phyloP scores from a whole-genome alignment of 2,888 invertebrate species.

The Coelinius sp. region DNA sequence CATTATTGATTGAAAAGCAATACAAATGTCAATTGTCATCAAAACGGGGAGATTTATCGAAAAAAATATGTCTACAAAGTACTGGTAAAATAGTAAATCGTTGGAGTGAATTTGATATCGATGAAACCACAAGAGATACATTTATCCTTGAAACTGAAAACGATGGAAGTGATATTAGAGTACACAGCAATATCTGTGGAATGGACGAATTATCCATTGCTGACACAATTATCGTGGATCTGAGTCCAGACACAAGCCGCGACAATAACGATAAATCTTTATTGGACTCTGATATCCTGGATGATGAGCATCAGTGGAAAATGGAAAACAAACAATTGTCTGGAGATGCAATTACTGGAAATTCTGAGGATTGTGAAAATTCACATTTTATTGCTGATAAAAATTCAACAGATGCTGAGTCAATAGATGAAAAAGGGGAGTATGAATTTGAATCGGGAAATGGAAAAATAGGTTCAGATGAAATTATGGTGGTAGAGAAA shows the following conservation, averaged over 20 bases:
- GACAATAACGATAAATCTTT: not conserved
- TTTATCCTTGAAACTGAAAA: not conserved
- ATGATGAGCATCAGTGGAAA: not conserved
- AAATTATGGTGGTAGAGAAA: not conserved
- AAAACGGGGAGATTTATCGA: not conserved
- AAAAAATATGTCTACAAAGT: not conserved
- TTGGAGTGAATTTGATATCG: not conserved
- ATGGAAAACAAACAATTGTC: not conserved
- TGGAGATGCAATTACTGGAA: not conserved
- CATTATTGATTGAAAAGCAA: not conserved
- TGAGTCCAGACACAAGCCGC: not conserved
- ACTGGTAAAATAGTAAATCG: not conserved
- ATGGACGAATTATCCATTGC: not conserved
- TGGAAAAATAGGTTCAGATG: not conserved
- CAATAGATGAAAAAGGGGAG: not conserved
- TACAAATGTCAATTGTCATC: not conserved
- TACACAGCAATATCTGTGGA: not conserved
- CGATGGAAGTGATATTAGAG: not conserved
- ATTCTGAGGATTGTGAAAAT: not conserved
- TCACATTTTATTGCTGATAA: not conserved
- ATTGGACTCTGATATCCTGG: not conserved
- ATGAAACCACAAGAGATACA: constrained; percentile 7
- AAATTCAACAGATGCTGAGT: not conserved
- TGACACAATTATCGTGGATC: not conserved
- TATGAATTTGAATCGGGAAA: not conserved